A percentile compares a stretch with the other conserved stretches of the same genome.
Evolutionary conservation across 2,113 vertebrate species (phyloP).

Genomic region (Hymenochirus boettgeri): DNA sequence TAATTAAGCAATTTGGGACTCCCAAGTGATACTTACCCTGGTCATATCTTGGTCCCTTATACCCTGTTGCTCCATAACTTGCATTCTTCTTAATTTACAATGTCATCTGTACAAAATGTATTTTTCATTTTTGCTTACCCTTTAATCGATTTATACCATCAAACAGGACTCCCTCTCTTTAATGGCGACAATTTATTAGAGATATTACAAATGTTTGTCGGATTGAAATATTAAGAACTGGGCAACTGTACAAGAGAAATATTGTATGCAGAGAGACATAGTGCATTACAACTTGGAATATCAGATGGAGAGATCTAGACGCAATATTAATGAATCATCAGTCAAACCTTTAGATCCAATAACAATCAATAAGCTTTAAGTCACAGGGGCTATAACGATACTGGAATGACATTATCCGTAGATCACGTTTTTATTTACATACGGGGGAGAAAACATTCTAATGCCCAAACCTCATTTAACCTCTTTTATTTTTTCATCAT

Average conservation of each 20-base stretch:
- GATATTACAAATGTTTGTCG: constrained; percentile 9
- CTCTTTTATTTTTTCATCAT: too few relatives aligned
- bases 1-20: too few relatives aligned
- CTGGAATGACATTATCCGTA: neutral
- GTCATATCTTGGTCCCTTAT: too few relatives aligned
- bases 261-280: neutral
- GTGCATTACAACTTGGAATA: neutral
- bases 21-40: too few relatives aligned
- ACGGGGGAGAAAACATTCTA: too few relatives aligned
- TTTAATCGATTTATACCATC: neutral
- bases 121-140: too few relatives aligned
- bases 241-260: neutral
- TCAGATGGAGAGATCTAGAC: neutral
- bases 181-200: constrained; percentile 7
- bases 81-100: too few relatives aligned
- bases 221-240: neutral
- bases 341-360: constrained; percentile 1
- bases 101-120: too few relatives aligned
- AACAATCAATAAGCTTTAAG: neutral
- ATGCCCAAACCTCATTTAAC: neutral
- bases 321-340: neutral
- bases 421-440: neutral
- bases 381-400: neutral
- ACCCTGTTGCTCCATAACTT: too few relatives aligned
- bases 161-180: constrained; percentile 11